Evolutionary conservation across 2,888 invertebrate genomes (phyloP).

Genomic region (Diploptera punctata): DNA sequence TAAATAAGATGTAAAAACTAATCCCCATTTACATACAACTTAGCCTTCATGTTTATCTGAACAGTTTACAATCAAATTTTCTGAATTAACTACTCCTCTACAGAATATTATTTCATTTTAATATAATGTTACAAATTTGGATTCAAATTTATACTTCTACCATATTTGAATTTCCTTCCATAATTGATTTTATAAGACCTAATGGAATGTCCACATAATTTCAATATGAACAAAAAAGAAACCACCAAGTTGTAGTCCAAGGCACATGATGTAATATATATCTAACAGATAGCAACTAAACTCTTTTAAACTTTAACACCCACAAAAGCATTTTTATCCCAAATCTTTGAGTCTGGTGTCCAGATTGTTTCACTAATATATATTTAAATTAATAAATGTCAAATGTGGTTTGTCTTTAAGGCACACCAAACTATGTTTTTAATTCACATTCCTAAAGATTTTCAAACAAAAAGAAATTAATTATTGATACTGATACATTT

Average conservation of each 20-base stretch:
- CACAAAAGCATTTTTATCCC: constrained; percentile 28
- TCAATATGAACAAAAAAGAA: constrained; percentile 15
- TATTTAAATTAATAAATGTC: no score
- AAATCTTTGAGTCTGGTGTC: no score
- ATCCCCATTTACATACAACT: constrained; percentile 2
- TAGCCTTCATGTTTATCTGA: not conserved
- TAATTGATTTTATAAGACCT: constrained; percentile 6
- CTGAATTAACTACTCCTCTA: no score
- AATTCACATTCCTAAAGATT: no score
- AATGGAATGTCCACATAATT: constrained; percentile 33
- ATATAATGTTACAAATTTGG: no score
- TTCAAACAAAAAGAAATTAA: no score
- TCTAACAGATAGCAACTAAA: constrained; percentile 41
- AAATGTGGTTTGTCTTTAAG: no score
- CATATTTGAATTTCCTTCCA: not conserved
- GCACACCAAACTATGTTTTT: no score
- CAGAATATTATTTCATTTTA: not conserved
- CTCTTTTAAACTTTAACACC: constrained; percentile 41
- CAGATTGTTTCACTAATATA: no score
- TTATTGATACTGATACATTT: no score
- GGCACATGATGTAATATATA: constrained; percentile 42
- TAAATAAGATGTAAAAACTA: not conserved
- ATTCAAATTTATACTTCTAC: not conserved
- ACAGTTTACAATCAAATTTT: not conserved
- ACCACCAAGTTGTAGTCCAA: constrained; percentile 35